Conservation (phyloP, 2,888 invertebrate species). For the Tenodera sinensis region DNA sequence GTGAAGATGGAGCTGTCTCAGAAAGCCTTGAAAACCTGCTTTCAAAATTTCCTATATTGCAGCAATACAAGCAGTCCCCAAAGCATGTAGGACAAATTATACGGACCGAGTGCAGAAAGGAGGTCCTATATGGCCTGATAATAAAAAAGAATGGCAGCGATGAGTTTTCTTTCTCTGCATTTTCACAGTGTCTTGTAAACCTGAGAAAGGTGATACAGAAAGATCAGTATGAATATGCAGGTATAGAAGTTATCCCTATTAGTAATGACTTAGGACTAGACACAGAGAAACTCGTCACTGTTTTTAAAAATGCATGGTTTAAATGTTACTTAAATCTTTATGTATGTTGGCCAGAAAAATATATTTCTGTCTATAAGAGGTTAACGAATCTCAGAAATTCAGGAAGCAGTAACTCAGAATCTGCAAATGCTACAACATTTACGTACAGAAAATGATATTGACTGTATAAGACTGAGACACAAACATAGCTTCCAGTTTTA, state of each 20-base stretch:
- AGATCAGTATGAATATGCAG: background rate
- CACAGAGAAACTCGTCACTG: background rate
- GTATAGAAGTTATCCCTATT: background rate
- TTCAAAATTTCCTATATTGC: background rate
- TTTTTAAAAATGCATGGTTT: background rate
- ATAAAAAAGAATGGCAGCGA: background rate
- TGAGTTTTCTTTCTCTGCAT: background rate
- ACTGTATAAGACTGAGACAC: too few species aligned
- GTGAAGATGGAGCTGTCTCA: background rate
- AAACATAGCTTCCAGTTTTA: too few species aligned
- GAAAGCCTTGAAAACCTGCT: background rate
- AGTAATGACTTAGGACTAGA: background rate
- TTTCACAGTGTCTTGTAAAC: background rate
- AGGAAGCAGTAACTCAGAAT: too few species aligned
- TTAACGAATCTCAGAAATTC: too few species aligned
- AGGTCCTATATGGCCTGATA: background rate
- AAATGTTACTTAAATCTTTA: background rate
- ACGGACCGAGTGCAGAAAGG: background rate
- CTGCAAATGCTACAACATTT: too few species aligned
- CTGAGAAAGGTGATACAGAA: background rate
- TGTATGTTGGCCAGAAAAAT: background rate
- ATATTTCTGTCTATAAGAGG: background rate
- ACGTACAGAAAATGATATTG: too few species aligned
- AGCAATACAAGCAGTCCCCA: background rate
- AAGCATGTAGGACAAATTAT: background rate